Evolutionary conservation across 2,113 vertebrate genomes (phyloP).

Genomic region (Zeus faber): DNA sequence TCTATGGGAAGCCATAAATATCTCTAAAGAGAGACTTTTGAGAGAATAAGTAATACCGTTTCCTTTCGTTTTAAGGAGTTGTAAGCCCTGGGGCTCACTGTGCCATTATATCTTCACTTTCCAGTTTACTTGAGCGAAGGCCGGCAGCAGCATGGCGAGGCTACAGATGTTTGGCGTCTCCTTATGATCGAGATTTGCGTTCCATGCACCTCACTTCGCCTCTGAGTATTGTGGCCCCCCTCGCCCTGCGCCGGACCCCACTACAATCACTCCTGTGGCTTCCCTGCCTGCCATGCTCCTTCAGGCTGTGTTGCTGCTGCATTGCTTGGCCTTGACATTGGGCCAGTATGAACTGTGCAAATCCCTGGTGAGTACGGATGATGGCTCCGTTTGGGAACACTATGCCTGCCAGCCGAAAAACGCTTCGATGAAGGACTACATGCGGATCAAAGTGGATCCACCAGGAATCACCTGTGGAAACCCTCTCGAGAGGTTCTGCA

Average conservation of each 20-base stretch:
- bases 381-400: conserved; percentile 94
- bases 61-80: conserved; percentile 17
- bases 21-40: conserved; percentile 29
- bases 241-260: conserved; percentile 62
- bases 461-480: conserved; percentile 91
- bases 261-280: conserved; percentile 66
- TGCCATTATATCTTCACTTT: conserved; percentile 1
- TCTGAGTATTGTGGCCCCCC: conserved; percentile 74
- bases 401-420: conserved; percentile 94
- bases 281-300: conserved; percentile 42
- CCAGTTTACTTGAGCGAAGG: background rate
- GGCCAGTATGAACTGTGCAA: conserved; percentile 97
- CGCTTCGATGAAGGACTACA: conserved; percentile 87
- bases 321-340: conserved; percentile 79
- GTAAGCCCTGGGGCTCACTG: conserved; percentile 8
- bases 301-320: conserved; percentile 74
- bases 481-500: conserved; percentile 95
- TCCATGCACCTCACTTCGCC: conserved; percentile 81
- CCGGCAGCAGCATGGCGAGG: conserved; percentile 30
- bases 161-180: conserved; percentile 31
- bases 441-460: conserved; percentile 91
- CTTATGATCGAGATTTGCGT: conserved; percentile 56
- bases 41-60: background rate
- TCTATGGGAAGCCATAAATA: conserved; percentile 32
- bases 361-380: conserved; percentile 94